Evolutionary conservation across 2,113 vertebrate genomes (phyloP), one percentile per base, ranked within the genome.

Genomic region (Promerops cafer): DNA sequence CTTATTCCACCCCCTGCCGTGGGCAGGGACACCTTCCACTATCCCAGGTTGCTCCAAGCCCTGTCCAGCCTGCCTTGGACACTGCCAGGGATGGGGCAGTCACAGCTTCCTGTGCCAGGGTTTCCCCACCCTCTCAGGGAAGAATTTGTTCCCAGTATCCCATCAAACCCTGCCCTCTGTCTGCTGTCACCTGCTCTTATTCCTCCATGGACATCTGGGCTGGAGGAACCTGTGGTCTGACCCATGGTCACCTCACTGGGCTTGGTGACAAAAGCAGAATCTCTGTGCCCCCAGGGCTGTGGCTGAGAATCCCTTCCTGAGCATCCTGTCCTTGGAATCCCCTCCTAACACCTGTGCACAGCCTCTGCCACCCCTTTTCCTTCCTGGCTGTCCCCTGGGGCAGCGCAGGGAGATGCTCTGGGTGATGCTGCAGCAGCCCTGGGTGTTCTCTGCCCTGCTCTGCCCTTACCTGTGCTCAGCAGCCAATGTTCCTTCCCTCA

Each of bases 401-500:
- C 27, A 64, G 18, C 35, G 52, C 37, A 39, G 65, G 57, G 70
- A 13, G 42, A 3, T 39, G 44, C 11, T 63, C 3, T 2, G 11
- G 40, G 65, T 42, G 66, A 1, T 44, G 47, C 52, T 63, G 53
- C 39, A 2, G 5, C 24, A 16, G 17, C 28, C 16, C 7, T 5
- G 3, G 17, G 4, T 71, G 31, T 31, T 7, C 49, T 40, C 6
- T 57, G 11, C 60, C 65, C 6, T 78, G 37, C 50, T 50, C 27
- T 76, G 35, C 77, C 44, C 50, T n/a, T 21, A 1, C 17, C 42
- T 5, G 1, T 47, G 16, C 44, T 69, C 35, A 42, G 35, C 79
- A 49, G 18, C 20, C 0, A 8, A 26, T 18, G 28, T 56, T 45
- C 80, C 26, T 87, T 61, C 94, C 96, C 53, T 1, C 98, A 99